phyloP scores from a whole-genome alignment of 53 echinoderm and acorn worm species.

The Temnopleurus reevesii region DNA sequence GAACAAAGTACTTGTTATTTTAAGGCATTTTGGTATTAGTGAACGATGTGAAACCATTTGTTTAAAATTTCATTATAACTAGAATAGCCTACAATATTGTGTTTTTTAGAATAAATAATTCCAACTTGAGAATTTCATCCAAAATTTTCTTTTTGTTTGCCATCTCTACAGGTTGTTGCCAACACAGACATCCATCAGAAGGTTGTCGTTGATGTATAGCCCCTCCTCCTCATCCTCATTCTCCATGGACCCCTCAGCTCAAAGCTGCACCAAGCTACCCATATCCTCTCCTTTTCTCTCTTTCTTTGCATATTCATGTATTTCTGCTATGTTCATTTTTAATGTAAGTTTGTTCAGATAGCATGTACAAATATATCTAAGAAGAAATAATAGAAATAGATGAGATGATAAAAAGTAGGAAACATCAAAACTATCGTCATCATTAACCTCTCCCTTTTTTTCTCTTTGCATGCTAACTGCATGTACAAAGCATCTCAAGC shows the following conservation, averaged over 20 bases:
- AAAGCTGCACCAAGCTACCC: conserved; percentile 61
- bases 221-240: conserved; percentile 59
- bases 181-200: conserved; percentile 99
- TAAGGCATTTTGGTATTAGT: too few relatives aligned
- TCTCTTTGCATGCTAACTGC: too few relatives aligned
- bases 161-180: conserved; percentile 83
- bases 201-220: conserved; percentile 98
- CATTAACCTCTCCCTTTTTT: too few relatives aligned
- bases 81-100: too few relatives aligned
- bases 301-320: not conserved
- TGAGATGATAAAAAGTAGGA: not conserved
- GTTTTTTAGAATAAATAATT: too few relatives aligned
- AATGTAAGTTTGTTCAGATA: conserved; percentile 32
- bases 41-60: too few relatives aligned
- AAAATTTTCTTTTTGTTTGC: not conserved
- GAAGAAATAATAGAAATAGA: not conserved
- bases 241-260: conserved; percentile 64
- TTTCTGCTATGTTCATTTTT: not conserved
- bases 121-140: not conserved
- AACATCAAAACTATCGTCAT: not conserved
- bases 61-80: too few relatives aligned
- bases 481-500: too few relatives aligned
- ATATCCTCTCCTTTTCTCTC: not conserved
- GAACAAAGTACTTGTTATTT: too few relatives aligned
- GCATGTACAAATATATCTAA: not conserved